Base-by-base conservation (phyloP, 2,888 invertebrate genomes). In the Macrophya alboannulata region DNA sequence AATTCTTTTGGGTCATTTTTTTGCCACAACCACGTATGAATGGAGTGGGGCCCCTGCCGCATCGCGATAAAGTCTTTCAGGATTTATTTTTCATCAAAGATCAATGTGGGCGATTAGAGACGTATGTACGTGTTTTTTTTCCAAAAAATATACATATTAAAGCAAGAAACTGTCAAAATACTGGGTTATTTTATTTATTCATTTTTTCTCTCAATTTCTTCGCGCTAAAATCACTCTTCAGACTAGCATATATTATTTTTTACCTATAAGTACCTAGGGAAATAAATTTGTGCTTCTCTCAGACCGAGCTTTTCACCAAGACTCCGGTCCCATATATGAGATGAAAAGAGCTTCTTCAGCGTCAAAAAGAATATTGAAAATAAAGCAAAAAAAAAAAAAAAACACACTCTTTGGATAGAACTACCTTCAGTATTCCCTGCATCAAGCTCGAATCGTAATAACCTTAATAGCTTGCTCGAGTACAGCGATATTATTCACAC, bases 391-490 rank as follows among this genome's bases (percentile, higher is more conserved):
- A 48, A 74, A 51, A 77, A 77, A 37, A 77, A 25, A 21, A 21
- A 25, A 25, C 25, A 25, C 5, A 40, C 17, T 37, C n/a, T 37
- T 71, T n/a, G 8, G 71, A 68, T 68, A 31, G 25, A 40, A 37
- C 31, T 40, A 31, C 71, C 71, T 71, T 40, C 71, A n/a, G 37
- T 40, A 40, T 31, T 71, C 17, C 15, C 21, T 74, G 74, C 74
- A 48, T 45, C 45, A 45, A 74, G 45, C 48, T 48, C 45, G 48
- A 15, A 2, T 12, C 76, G 76, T 71, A 83, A 83, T 65, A 83
- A 71, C 71, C 65, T 83, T 68, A n/a, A 68, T 68, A 71, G 71
- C 83, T 65, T 48, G 21, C 40, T 25, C 68, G 17, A n/a, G 25
- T 31, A 37, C n/a, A 40, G 71, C 21, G 62, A 71, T 65, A 40